Evolutionary conservation across 2,113 vertebrate genomes (phyloP).

Genomic region (Cranoglanis bouderius): DNA sequence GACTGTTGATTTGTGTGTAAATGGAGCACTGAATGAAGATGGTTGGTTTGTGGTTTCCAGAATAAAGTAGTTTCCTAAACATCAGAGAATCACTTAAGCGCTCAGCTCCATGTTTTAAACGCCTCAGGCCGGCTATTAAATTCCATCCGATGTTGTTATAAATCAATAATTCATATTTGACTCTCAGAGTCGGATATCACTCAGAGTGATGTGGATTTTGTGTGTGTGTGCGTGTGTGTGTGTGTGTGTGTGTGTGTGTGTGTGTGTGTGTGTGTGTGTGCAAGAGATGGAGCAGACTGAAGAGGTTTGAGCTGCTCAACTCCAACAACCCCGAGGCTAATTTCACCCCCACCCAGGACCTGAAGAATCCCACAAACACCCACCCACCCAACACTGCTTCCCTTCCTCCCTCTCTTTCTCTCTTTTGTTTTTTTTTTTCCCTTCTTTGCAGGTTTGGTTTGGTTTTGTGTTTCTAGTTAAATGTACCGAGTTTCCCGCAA

Average conservation of each 20-base stretch:
- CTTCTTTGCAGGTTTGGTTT: background rate
- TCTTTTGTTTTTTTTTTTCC: background rate
- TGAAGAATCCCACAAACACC: background rate
- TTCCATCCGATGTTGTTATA: too few species aligned
- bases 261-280: too few species aligned
- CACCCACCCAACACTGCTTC: background rate
- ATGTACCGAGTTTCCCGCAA: background rate
- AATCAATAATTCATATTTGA: background rate
- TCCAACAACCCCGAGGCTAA: background rate
- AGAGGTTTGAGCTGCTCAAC: background rate
- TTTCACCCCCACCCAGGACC: slow-evolving; percentile 21
- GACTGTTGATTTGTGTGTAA: background rate
- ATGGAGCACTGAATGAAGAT: background rate
- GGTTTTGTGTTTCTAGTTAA: background rate
- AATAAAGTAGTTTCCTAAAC: background rate
- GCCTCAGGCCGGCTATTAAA: background rate
- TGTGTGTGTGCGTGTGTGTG: too few species aligned
- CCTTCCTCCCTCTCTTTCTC: background rate
- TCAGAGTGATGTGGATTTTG: background rate
- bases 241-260: too few species aligned
- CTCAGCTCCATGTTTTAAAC: background rate
- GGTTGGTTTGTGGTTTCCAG: background rate
- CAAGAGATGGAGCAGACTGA: background rate
- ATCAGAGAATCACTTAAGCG: background rate
- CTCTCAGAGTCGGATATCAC: background rate